Conservation (phyloP, 1,140 invertebrate genomes). For the Ectropis grisescens region DNA sequence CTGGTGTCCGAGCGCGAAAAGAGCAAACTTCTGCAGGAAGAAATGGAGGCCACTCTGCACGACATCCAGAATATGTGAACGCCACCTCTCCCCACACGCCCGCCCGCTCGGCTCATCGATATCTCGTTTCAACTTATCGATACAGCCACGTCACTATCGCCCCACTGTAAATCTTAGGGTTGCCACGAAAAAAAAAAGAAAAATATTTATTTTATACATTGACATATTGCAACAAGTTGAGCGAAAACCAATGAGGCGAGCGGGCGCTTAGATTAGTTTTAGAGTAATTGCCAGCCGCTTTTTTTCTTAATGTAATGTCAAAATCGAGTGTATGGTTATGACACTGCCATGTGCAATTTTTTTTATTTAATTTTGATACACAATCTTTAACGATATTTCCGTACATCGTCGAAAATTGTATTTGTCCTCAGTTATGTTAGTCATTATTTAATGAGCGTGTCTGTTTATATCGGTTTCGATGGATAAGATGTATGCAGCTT, state of each 20-base stretch:
- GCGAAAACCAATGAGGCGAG: constrained; percentile 26
- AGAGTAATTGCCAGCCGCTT: constrained; percentile 66
- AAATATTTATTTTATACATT: too few relatives aligned
- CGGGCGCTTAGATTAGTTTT: constrained; percentile 47
- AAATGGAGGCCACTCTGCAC: constrained; percentile 99
- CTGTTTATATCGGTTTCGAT: constrained; percentile 22
- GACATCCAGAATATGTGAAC: constrained; percentile 99
- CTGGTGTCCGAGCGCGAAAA: constrained; percentile 94
- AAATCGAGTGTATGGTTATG: constrained; percentile 56
- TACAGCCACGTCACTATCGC: constrained; percentile 9
- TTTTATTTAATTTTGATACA: constrained; percentile 49
- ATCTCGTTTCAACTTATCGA: constrained; percentile 25
- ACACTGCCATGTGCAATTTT: constrained; percentile 66
- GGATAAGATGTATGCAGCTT: constrained; percentile 27
- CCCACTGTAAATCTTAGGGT: background rate
- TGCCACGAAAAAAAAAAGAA: too few relatives aligned
- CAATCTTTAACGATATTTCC: constrained; percentile 46
- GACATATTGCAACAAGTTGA: too few relatives aligned
- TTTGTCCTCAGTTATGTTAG: constrained; percentile 31
- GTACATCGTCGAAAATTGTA: constrained; percentile 40
- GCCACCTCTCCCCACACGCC: constrained; percentile 26
- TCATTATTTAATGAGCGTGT: constrained; percentile 41
- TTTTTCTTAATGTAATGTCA: constrained; percentile 43
- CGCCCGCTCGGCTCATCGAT: constrained; percentile 4
- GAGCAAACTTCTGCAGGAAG: constrained; percentile 96